phyloP scores from a whole-genome alignment of 2,797 vertebrate genomes.

The Otus scops region DNA sequence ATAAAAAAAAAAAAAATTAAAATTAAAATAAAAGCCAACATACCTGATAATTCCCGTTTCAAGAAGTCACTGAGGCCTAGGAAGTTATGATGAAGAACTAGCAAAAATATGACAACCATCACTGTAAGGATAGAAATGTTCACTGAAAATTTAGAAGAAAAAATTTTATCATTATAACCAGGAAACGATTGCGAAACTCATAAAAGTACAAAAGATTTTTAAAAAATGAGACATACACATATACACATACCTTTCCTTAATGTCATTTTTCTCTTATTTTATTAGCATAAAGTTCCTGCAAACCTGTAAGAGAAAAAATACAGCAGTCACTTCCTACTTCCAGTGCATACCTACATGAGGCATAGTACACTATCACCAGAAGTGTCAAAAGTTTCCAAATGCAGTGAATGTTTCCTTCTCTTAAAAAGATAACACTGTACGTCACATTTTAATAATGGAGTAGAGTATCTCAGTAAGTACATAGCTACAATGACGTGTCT shows the following conservation, averaged over 20 bases:
- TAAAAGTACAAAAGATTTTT: not conserved
- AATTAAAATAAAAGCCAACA: not conserved
- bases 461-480: not conserved
- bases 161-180: not conserved
- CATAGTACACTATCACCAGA: not conserved
- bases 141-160: constrained; percentile 78
- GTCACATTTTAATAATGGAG: not conserved
- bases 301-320: constrained; percentile 63
- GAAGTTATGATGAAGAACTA: constrained; percentile 92
- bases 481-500: not conserved
- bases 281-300: not conserved
- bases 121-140: constrained; percentile 89
- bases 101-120: constrained; percentile 86
- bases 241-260: constrained; percentile 77
- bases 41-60: constrained; percentile 86
- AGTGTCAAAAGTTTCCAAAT: not conserved
- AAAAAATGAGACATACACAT: not conserved
- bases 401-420: not conserved
- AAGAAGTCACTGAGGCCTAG: constrained; percentile 90
- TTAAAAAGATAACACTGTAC: not conserved
- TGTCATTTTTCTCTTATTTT: constrained; percentile 69
- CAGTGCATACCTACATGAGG: not conserved
- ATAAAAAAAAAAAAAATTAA: not conserved
- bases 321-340: not conserved
- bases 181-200: not conserved